Base-by-base conservation (phyloP, 1,140 invertebrate species). In the Nylanderia fulva region DNA sequence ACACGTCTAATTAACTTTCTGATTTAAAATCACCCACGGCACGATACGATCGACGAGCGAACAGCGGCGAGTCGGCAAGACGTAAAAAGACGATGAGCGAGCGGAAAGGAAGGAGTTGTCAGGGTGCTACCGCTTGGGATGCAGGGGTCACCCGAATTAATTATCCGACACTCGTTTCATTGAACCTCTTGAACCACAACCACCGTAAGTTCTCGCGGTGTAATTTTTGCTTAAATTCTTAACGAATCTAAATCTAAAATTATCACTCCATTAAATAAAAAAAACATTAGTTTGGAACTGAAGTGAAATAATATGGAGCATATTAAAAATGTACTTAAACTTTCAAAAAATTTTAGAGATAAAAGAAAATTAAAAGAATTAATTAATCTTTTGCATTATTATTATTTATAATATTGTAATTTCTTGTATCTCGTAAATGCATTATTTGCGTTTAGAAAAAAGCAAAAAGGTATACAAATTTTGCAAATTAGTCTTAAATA, bases 1-100 rank as follows among this genome's bases (percentile, higher is more conserved):
- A 92, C 91, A 88, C 88, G 91, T 92, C 91, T 92, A 92, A 92
- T 92, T 92, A 92, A 92, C 91, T 92, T 92, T 92, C 91, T 88
- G 91, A 92, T 92, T 92, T 92, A 91, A 92, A 92, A 91, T 92
- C 89, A 91, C 80, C 90, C 88, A 88, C 87, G 83, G 75, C 85
- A 85, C 87, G 92, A 93, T 93, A 92, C 87, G 87, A 93, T 92
- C 92, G 85, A 87, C 85, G 86, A 86, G 29, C 85, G 83, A 85
- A 45, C 72, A 33, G 52, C 61, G 84, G 60, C 61, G 52, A 29
- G 48, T 74, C 33, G 42, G 60, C 45, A 61, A 15, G 24, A n/a
- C n/a, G 58, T 60, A 69, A 76, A 63, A 56, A 39, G 68, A 54
- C 24, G 36, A 77, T 11, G 58, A 69, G 54, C 58, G 68, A 39